Base-by-base conservation (phyloP, 2,888 invertebrate species). In the Amphipoea oculea region DNA sequence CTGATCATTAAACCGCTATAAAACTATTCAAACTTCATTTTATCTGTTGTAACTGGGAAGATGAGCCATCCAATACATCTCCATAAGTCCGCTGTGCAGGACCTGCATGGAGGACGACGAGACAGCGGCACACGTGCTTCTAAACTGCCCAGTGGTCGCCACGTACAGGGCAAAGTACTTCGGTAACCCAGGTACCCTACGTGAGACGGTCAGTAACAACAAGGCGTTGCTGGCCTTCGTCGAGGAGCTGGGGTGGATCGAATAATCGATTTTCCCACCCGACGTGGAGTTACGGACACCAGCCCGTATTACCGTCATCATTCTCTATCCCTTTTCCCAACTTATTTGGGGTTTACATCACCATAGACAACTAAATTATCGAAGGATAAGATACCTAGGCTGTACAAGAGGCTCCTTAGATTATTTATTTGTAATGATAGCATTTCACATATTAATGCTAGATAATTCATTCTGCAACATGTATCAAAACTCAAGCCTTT, bases 401-500 rank as follows among this genome's bases (percentile, higher is more conserved):
- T 23, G 29, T 51, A 29, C 6, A 67, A 2, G 11, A 65, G 17
- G 9, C 23, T 57, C 14, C 7, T 29, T 71, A 17, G n/a, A 73
- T 48, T n/a, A 68, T 11, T 48, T 48, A 6, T n/a, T 1, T 74
- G 20, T 14, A 29, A 29, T 14, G 14, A 70, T 69, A 70, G 5
- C 23, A 74, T 45, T 74, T 74, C 2, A 74, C n/a, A 40, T 48
- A 36, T 40, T 51, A 29, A 17, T 62, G n/a, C n/a, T 76, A 14
- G 12, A 36, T 29, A 57, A 40, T 23, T 45, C 1, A 12, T 51
- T 23, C 42, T 74, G 42, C 51, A 11, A 42, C 7, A 45, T 54
- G 54, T 57, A 9, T 71, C 40, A 72, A 73, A 77, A 86, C 57
- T 66, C 51, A 48, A 71, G 48, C 51, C 63, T 73, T 60, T 81